These are phyloP conservation scores for Craniophora ligustri DNA, from an alignment of 2,888 invertebrate genomes.

Conservation along the genomic window DNA sequence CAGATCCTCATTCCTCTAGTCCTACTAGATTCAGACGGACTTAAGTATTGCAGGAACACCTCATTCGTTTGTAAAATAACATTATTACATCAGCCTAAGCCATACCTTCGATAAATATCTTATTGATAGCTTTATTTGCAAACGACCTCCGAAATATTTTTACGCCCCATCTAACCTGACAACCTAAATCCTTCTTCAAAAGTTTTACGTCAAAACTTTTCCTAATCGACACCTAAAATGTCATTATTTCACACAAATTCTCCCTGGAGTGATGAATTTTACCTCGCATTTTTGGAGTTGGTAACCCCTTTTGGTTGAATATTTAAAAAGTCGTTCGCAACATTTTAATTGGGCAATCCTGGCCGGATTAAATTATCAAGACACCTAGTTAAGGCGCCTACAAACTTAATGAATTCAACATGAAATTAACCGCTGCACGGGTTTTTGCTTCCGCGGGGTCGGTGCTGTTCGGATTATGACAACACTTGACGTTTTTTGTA, in stretches of 20 bases:
- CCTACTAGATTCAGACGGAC: no score
- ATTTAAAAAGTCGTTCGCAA: constrained; percentile 88
- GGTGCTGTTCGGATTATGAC: constrained; percentile 46
- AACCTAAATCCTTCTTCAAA: constrained; percentile 69
- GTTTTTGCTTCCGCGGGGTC: constrained; percentile 42
- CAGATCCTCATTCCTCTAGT: no score
- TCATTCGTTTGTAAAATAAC: no score
- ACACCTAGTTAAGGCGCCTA: constrained; percentile 86
- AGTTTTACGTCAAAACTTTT: constrained; percentile 75
- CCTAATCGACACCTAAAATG: constrained; percentile 86
- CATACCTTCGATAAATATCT: not conserved
- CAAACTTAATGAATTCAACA: constrained; percentile 86
- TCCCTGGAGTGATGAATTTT: constrained; percentile 83
- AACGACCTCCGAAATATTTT: constrained; percentile 39
- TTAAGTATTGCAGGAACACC: no score
- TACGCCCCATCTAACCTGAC: constrained; percentile 47
- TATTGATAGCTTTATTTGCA: constrained; percentile 4
- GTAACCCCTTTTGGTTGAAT: constrained; percentile 82
- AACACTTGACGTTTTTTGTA: constrained; percentile 2
- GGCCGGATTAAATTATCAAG: constrained; percentile 88
- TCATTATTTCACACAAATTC: constrained; percentile 83
- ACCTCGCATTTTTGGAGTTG: constrained; percentile 80
- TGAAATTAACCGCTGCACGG: constrained; percentile 74
- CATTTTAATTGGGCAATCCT: constrained; percentile 87
- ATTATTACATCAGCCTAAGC: no score